These are phyloP conservation scores for Agrilus biguttatus DNA, from an alignment of 2,888 invertebrate species.

Conservation along the genomic window DNA sequence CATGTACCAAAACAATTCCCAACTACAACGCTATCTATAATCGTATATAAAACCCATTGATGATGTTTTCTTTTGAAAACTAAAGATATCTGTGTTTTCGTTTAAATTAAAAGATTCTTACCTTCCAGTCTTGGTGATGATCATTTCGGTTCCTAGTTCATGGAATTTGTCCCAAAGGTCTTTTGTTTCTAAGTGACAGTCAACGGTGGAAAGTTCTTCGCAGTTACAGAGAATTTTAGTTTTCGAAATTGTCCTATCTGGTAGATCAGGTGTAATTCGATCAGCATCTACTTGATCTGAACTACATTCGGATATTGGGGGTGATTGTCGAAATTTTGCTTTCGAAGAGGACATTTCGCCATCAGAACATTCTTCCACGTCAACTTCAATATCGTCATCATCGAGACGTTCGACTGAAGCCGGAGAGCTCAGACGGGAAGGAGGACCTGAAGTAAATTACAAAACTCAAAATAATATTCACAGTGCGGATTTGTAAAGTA, in stretches of 20 bases:
- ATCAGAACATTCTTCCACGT: slow-evolving; percentile 45
- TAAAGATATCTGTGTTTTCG: no score
- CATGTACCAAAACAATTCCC: no score
- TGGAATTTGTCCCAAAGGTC: slow-evolving; percentile 73
- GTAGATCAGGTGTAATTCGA: slow-evolving; percentile 27
- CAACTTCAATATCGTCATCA: slow-evolving; percentile 40
- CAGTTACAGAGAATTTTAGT: slow-evolving; percentile 45
- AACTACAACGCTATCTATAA: background rate
- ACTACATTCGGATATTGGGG: slow-evolving; percentile 27
- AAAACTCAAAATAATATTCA: background rate
- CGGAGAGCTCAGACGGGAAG: slow-evolving; percentile 29
- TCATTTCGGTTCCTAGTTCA: slow-evolving; percentile 69
- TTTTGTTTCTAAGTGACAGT: slow-evolving; percentile 65
- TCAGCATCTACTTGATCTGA: slow-evolving; percentile 27
- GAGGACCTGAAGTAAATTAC: slow-evolving; percentile 10
- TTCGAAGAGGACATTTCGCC: slow-evolving; percentile 31
- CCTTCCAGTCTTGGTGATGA: slow-evolving; percentile 74
- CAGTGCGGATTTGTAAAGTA: background rate
- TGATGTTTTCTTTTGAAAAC: background rate
- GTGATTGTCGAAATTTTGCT: slow-evolving; percentile 19
- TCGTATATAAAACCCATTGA: background rate
- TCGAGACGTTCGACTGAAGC: slow-evolving; percentile 33
- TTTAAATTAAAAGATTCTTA: slow-evolving; percentile 28
- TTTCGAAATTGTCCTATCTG: slow-evolving; percentile 20
- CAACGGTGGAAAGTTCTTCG: slow-evolving; percentile 46